Evolutionary conservation across 2,113 vertebrate genomes (phyloP), one percentile per base, ranked within the genome.

Genomic region (Cyanocitta stelleri): DNA sequence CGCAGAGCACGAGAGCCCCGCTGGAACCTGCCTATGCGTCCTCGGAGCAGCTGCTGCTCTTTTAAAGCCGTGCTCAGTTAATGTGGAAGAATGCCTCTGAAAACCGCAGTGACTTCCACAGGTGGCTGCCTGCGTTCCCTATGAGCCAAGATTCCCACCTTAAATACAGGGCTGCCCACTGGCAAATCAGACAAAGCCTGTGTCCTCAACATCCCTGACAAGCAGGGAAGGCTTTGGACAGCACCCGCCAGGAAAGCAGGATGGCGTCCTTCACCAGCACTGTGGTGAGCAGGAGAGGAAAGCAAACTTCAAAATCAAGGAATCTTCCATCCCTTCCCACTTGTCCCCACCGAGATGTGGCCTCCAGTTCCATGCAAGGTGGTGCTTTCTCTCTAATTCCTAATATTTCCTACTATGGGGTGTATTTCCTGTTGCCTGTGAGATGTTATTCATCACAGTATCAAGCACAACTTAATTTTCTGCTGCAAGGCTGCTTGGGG

Each of bases 11-110:
- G 9, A 8, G 30, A 30, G 22, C 20, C 56, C 24, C 7, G 6
- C 3, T 8, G 52, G 16, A 35, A 41, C 13, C 51, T 4, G 8
- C 9, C 14, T 3, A 0, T 7, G 68, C 13, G 0, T 5, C 9
- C 23, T 8, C 51, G 9, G 18, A n/a, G 55, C 55, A 33, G 13
- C 84, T 21, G 41, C 63, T 17, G 37, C 5, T 7, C 5, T 15
- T 58, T 16, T 13, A 46, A 62, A 63, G 39, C 48, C 7, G 1
- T 9, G 13, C 9, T 51, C 29, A 37, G 35, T 35, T 21, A 13
- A 32, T 2, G 17, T 12, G 19, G 35, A 32, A 37, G 23, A 29
- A 24, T 3, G 32, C 11, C 32, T 71, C 61, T 63, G 56, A n/a
- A 82, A 64, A 27, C 13, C 14, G 2, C 44, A 22, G 43, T 8